These are phyloP conservation scores for Verasper variegatus DNA, from an alignment of 2,113 vertebrate genomes.

Conservation along the genomic window DNA sequence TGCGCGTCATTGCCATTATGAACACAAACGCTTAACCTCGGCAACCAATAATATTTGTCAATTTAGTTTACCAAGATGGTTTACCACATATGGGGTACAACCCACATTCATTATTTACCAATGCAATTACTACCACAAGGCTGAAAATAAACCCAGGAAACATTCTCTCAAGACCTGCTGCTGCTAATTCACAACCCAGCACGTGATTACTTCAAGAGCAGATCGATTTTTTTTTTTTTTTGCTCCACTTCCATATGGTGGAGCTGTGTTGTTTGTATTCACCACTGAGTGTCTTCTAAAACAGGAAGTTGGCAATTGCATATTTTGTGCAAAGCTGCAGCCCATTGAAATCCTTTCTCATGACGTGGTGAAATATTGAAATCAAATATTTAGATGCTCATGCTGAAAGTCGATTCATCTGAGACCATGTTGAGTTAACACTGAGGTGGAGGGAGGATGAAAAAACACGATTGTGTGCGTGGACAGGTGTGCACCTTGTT, in stretches of 20 bases:
- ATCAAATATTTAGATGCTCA: neutral
- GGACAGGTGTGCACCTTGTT: slow-evolving; percentile 83
- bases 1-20: neutral
- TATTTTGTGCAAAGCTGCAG: neutral
- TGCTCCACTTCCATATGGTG: neutral
- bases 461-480: slow-evolving; percentile 17
- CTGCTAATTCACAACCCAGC: neutral
- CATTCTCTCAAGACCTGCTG: neutral
- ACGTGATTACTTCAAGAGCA: neutral
- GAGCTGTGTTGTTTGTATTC: neutral
- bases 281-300: neutral
- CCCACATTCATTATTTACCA: slow-evolving; percentile 2
- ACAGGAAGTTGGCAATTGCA: neutral
- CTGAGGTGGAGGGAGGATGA: neutral
- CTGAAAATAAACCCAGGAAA: slow-evolving; percentile 19
- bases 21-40: neutral
- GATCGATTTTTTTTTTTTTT: neutral
- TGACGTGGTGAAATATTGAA: neutral
- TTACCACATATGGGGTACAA: slow-evolving; percentile 1
- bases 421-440: neutral
- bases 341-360: neutral
- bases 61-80: neutral
- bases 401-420: neutral
- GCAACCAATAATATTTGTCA: neutral
- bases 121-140: slow-evolving; percentile 2